Percentiles rank a stretch among this genome's conserved stretches.
These are phyloP conservation scores for Stomatorhinus ivindoensis DNA, from an alignment of 2,113 vertebrate genomes.

Conservation along the genomic window DNA sequence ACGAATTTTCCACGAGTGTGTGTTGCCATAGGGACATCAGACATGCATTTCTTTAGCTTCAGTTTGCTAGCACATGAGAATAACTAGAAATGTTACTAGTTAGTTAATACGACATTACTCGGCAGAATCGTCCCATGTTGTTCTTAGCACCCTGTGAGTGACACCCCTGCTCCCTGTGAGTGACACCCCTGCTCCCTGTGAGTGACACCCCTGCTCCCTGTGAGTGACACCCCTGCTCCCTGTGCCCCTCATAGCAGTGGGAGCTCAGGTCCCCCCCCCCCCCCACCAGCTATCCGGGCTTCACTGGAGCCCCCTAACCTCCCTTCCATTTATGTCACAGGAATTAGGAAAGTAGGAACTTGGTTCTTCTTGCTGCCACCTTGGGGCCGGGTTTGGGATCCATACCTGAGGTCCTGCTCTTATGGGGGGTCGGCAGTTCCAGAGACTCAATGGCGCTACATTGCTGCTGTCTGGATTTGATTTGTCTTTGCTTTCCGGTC, in stretches of 20 bases:
- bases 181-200: no score
- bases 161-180: neutral
- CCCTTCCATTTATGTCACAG: no score
- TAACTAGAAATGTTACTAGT: neutral
- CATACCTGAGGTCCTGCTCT: neutral
- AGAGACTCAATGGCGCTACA: neutral
- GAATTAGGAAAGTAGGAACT: no score
- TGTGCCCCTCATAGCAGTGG: neutral
- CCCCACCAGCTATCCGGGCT: no score
- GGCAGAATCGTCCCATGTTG: neutral
- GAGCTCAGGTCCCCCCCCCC: no score
- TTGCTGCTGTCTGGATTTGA: neutral
- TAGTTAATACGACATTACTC: no score
- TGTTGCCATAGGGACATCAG: neutral
- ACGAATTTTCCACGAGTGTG: neutral
- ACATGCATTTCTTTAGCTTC: neutral
- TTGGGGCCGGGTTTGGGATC: neutral
- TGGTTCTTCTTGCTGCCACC: neutral
- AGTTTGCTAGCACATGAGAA: neutral
- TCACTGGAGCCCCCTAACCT: no score
- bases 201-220: no score
- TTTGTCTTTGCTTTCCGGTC: neutral
- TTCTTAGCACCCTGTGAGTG: neutral
- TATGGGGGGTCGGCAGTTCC: neutral
- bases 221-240: neutral